These are phyloP conservation scores for Lucinisca nassula DNA, from an alignment of 2,888 invertebrate species.

Conservation along the genomic window DNA sequence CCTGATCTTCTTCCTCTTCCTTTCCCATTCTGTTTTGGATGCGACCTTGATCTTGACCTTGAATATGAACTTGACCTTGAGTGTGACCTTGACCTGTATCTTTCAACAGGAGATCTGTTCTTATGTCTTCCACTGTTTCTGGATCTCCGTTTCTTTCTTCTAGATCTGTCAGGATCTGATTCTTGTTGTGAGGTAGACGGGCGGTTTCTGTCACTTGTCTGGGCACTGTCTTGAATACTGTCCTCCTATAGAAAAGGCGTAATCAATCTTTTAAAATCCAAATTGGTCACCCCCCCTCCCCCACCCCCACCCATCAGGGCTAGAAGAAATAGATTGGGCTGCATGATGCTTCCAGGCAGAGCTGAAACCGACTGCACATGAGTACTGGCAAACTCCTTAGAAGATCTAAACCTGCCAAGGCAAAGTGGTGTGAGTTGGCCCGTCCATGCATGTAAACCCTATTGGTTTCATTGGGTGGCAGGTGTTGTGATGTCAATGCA, in stretches of 20 bases:
- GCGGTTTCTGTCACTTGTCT: constrained; percentile 33
- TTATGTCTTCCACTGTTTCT: constrained; percentile 49
- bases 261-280: too few relatives aligned
- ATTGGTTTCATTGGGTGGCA: too few relatives aligned
- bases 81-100: constrained; percentile 69
- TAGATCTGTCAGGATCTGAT: constrained; percentile 62
- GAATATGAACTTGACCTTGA: constrained; percentile 79
- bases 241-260: neutral
- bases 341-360: too few relatives aligned
- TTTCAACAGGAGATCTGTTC: constrained; percentile 53
- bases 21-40: constrained; percentile 63
- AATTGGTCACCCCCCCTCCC: too few relatives aligned
- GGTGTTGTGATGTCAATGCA: too few relatives aligned
- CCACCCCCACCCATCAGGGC: too few relatives aligned
- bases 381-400: too few relatives aligned
- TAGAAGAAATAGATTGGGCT: too few relatives aligned
- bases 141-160: constrained; percentile 69
- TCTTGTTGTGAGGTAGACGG: constrained; percentile 59
- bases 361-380: too few relatives aligned
- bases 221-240: neutral
- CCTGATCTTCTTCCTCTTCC: constrained; percentile 60
- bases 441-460: too few relatives aligned
- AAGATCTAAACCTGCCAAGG: too few relatives aligned
- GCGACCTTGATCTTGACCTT: constrained; percentile 78
- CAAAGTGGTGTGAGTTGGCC: too few relatives aligned